Percentiles rank a stretch among this genome's conserved stretches.
Evolutionary conservation across 1,140 invertebrate species (phyloP).

Genomic region (Diploscapter pachys): DNA sequence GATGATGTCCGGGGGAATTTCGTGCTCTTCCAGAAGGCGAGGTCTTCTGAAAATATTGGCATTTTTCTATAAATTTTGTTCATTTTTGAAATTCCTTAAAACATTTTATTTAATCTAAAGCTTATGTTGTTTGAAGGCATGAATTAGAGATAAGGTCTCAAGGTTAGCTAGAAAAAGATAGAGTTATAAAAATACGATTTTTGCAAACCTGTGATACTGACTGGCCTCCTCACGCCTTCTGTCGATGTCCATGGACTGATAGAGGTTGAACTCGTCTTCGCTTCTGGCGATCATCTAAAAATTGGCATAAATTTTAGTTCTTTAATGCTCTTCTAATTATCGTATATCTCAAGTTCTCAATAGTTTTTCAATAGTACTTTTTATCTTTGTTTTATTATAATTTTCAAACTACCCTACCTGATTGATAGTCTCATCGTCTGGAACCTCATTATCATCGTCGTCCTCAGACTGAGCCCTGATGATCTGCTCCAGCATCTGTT

Average conservation of each 20-base stretch:
- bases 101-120: too few species aligned
- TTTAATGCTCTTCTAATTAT: too few species aligned
- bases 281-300: slow-evolving; percentile 81
- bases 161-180: too few species aligned
- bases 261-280: slow-evolving; percentile 89
- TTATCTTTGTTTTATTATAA: too few species aligned
- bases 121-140: too few species aligned
- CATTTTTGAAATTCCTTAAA: too few species aligned
- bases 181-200: slow-evolving; percentile 48
- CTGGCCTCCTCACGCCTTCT: slow-evolving; percentile 75
- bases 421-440: slow-evolving; percentile 97
- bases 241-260: slow-evolving; percentile 89
- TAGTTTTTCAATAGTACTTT: too few species aligned
- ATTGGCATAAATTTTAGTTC: too few species aligned
- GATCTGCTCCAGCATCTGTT: slow-evolving; percentile 89
- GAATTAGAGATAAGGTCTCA: too few species aligned
- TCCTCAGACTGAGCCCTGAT: slow-evolving; percentile 64
- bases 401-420: slow-evolving; percentile 61
- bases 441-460: slow-evolving; percentile 85
- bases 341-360: too few species aligned
- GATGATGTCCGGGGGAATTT: slow-evolving; percentile 88
- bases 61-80: too few species aligned
- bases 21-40: slow-evolving; percentile 84
- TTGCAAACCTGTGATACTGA: slow-evolving; percentile 61
- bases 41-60: slow-evolving; percentile 67